Evolutionary conservation across 2,888 invertebrate species (phyloP), one percentile per base, ranked within the genome.

Genomic region (Tryphoninae sp.): DNA sequence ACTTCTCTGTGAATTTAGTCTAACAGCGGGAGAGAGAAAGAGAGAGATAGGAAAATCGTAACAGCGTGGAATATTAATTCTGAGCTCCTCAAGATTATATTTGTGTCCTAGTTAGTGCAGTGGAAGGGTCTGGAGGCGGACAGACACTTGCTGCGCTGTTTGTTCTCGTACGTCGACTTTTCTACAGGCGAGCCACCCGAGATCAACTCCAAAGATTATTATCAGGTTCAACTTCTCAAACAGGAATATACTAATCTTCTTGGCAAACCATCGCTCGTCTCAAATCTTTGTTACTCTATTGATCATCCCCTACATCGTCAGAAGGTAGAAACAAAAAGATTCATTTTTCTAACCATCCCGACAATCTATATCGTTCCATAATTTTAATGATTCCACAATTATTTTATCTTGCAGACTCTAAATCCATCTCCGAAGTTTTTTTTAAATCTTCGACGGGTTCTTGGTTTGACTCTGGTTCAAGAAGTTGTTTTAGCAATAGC

Each of bases 61-160:
- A 13, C 23, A 64, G 53, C 51, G 74, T 53, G 13, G 13, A 23
- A 61, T 53, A 23, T 82, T 51, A 16, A 71, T 65, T 64, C 71
- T 49, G 55, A 83, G 72, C 73, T 78, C 74, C 75, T 68, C 75
- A 83, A 85, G 84, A 85, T 86, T 83, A 80, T 87, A 72, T 86
- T 87, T 87, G 88, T 90, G 86, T 89, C 87, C 90, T 92, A 98
- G 98, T 95, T 98, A 93, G 96, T 98, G 91, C 95, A 95, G 94
- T 94, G 95, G 92, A 96, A 97, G 95, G 98, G 98, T 93, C 95
- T 97, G 94, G 98, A 98, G 95, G 98, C 98, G 93, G 98, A 98
- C 94, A 96, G 98, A 94, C 98, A 98, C 95, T 95, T 98, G 93
- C 95, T 98, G 94, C 97, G 97, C 94, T 97, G 97, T 94, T 95